Base-by-base conservation (phyloP, 2,113 vertebrate genomes). In the Sakesphorus luctuosus region DNA sequence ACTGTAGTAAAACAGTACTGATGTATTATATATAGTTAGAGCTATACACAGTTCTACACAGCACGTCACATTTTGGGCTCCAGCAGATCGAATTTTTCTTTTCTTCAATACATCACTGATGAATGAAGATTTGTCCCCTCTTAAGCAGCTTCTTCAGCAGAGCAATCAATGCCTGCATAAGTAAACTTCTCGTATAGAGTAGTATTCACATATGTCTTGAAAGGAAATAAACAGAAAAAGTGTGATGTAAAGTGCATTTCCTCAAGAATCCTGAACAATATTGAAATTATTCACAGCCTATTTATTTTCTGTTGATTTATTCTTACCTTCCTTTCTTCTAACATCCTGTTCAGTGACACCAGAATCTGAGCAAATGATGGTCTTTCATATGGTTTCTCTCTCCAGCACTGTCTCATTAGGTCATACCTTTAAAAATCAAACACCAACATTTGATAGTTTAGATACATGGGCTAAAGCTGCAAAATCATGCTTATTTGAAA, bases 151-250 rank as follows among this genome's bases (percentile, higher is more conserved):
- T 99, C 99, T 96, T 99, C 99, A 47, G 99, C 99, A 1, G 98
- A 99, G 87, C 99, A 99, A 95, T 99, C 99, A 20, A 99, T 99
- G 66, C 98, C 98, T 5, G 99, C 99, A 0, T 99, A 99, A 92
- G 99, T 98, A 88, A 99, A 99, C 96, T 99, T 99, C 97, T 99
- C 99, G 3, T 99, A 99, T 8, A 99, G 97, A 3, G 99, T 99
- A 13, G 99, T 99, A 66, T 99, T 99, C 93, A 99, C 99, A 3
- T 99, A 99, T 26, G 98, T 99, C 99, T 99, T 92, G 29, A 76
- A 95, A 81, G 62, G 53, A 18, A 93, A 75, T 36, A 90, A 78
- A 61, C 36, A 92, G 49, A 73, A 43, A 78, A 65, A n/a, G 9
- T 28, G 10, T 81, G 33, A 90, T 46, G n/a, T 13, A 55, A 73